Percentiles rank a stretch among this genome's conserved stretches.
These are phyloP conservation scores for Mionectes macconnelli DNA, from an alignment of 2,113 vertebrate species.

Conservation along the genomic window DNA sequence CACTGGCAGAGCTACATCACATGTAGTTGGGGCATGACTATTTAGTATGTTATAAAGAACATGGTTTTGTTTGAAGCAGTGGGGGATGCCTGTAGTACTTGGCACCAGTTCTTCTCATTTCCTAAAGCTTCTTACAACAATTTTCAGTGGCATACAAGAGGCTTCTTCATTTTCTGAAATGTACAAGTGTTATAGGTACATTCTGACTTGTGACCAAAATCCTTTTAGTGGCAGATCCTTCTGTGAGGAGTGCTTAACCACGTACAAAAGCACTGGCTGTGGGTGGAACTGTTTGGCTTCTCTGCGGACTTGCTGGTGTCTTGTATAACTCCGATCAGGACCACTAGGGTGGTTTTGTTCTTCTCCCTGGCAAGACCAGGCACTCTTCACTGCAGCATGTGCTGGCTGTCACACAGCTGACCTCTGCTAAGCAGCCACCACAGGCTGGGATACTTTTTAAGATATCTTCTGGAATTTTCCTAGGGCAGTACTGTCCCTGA, in stretches of 20 bases:
- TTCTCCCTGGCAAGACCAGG: not conserved
- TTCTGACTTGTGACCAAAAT: not conserved
- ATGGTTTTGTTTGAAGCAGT: not conserved
- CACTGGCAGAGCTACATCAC: accelerated
- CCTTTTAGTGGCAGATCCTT: not conserved
- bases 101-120: accelerated
- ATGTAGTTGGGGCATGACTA: accelerated
- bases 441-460: not conserved
- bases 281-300: not conserved
- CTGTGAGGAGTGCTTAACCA: not conserved
- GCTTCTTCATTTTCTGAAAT: not conserved
- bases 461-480: not conserved
- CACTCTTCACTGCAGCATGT: accelerated
- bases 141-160: not conserved
- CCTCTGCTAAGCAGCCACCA: not conserved
- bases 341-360: not conserved
- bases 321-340: not conserved
- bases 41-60: not conserved
- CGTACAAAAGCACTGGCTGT: not conserved
- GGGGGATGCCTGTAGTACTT: not conserved
- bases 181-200: not conserved
- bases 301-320: not conserved
- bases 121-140: not conserved
- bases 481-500: not conserved
- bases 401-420: not conserved